Evolutionary conservation across 2,113 vertebrate genomes (phyloP), one percentile per base, ranked within the genome.

Genomic region (Malurus alboscapulatus): DNA sequence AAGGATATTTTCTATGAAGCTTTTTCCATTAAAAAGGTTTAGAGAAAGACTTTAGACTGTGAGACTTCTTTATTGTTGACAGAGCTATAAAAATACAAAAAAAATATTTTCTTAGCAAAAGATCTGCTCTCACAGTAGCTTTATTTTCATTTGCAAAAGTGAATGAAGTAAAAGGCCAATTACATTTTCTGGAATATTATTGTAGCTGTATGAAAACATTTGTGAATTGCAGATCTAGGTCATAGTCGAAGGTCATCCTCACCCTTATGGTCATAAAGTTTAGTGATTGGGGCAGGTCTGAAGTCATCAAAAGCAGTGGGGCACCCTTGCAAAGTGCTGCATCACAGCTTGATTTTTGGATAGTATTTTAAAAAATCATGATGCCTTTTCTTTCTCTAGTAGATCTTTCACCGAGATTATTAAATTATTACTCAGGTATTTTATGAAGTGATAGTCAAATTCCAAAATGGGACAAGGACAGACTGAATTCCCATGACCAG

Each of bases 11-110:
- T 97, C 97, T 98, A 97, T 98, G 97, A 97, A 95, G 67, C 95
- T 96, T 96, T 96, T 98, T 97, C 96, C 96, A 98, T 97, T 98
- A 98, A 96, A 98, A 94, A 89, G 86, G 74, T 96, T 96, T 97
- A 97, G 96, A 95, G 94, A 95, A 96, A 95, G 90, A 86, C 62
- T 79, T 92, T 78, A 96, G 91, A 92, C 95, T 96, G 68, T 80
- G 91, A 93, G 95, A 96, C 82, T 95, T 89, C 77, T 88, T 87
- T 94, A 81, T 94, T 96, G 86, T 95, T 95, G 83, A 91, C 59
- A 93, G 91, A 95, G 83, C 92, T 90, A 92, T 90, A 87, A 92
- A 81, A 91, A 84, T 77, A 78, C 94, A 26, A 36, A 79, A 59
- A 81, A 71, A 74, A 95, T 94, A 85, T 95, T 92, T 90, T 90